Conservation (phyloP, 1,140 invertebrate genomes). For the Homarus americanus region DNA sequence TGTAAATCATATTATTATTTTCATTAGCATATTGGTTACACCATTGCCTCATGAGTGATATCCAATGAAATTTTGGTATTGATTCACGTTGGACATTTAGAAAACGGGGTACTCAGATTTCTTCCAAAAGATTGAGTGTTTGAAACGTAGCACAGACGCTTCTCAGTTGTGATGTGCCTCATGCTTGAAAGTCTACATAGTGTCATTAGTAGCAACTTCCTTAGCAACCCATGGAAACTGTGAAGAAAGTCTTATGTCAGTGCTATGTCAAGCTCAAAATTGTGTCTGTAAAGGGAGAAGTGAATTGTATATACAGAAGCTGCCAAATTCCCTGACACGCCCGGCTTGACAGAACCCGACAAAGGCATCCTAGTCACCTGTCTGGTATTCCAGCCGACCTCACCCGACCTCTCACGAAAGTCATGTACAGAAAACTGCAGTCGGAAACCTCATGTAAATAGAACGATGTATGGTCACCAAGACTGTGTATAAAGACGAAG, state of each 20-base stretch:
- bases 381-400: conserved; percentile 32
- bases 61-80: not conserved
- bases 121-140: conserved; percentile 4
- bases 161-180: conserved; percentile 3
- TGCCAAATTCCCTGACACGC: conserved; percentile 52
- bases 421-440: conserved; percentile 51
- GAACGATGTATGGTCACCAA: conserved; percentile 12
- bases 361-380: conserved; percentile 57
- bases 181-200: not conserved
- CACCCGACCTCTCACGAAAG: conserved; percentile 17
- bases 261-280: conserved; percentile 38
- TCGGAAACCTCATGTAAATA: conserved; percentile 54
- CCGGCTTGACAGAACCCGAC: conserved; percentile 6
- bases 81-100: not conserved
- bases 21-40: conserved; percentile 41
- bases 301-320: conserved; percentile 56
- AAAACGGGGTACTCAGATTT: not conserved
- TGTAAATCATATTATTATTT: not conserved
- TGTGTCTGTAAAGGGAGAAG: conserved; percentile 32
- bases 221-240: conserved; percentile 37
- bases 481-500: conserved; percentile 59
- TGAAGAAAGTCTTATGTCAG: conserved; percentile 15
- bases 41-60: not conserved
- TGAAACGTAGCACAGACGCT: conserved; percentile 5
- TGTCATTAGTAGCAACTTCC: conserved; percentile 19